A percentile compares a stretch with the other conserved stretches of the same genome.
Conservation (phyloP, 1,140 invertebrate genomes). For the Rhopalosiphum maidis region DNA sequence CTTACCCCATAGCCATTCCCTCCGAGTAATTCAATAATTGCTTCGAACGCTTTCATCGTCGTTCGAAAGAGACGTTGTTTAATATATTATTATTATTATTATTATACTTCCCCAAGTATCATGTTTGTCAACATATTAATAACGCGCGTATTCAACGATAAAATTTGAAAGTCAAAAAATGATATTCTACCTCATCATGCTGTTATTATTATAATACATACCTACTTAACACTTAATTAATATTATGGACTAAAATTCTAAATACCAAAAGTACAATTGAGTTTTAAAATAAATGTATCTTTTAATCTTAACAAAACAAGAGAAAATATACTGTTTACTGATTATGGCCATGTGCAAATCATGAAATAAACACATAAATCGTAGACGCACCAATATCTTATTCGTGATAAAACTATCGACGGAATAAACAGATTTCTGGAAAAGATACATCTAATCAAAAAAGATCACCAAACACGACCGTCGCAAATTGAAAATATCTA, state of each 20-base stretch:
- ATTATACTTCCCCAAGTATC: not conserved
- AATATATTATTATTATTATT: not conserved
- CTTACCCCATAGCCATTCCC: not conserved
- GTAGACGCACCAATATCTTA: no score
- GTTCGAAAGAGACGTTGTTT: conserved; percentile 10
- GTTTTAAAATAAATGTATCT: not conserved
- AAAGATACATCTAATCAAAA: no score
- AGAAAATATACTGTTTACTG: not conserved
- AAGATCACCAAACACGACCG: no score
- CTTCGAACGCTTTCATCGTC: conserved; percentile 36
- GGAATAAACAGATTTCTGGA: no score
- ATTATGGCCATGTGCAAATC: not conserved
- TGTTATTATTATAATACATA: not conserved
- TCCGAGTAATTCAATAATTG: conserved; percentile 38
- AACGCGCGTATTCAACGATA: not conserved
- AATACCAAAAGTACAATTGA: not conserved
- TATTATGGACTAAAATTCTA: not conserved
- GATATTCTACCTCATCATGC: not conserved
- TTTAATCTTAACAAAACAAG: not conserved
- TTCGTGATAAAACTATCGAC: no score
- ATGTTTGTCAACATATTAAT: not conserved
- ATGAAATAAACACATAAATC: no score
- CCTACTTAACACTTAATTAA: no score
- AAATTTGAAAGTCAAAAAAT: not conserved
- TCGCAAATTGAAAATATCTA: no score